phyloP scores from a whole-genome alignment of 2,113 vertebrate species.

The Entosphenus tridentatus region DNA sequence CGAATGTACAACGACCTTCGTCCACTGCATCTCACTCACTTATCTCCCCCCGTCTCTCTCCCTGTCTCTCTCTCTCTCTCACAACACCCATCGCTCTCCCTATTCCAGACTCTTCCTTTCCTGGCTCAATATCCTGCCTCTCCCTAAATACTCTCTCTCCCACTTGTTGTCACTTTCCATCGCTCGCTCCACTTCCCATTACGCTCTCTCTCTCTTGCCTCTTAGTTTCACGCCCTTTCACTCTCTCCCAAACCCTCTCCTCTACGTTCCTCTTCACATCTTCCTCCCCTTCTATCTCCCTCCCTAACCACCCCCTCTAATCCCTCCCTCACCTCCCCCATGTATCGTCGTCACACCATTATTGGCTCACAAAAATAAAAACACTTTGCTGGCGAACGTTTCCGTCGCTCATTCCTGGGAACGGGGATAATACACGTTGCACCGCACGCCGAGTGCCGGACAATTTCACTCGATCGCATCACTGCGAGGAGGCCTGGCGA shows the following conservation, averaged over 20 bases:
- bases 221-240: neutral
- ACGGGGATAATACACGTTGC: too few relatives aligned
- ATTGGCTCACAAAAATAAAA: too few relatives aligned
- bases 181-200: neutral
- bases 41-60: neutral
- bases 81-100: neutral
- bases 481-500: too few relatives aligned
- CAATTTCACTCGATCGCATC: too few relatives aligned
- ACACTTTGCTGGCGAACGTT: too few relatives aligned
- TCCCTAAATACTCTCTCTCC: neutral
- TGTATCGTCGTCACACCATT: neutral
- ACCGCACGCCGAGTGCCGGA: too few relatives aligned
- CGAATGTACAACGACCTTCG: conserved; percentile 7
- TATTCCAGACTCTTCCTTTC: neutral
- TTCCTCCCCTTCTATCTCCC: neutral
- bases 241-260: neutral
- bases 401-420: too few relatives aligned
- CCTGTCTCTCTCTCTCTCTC: conserved; percentile 2
- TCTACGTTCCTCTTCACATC: neutral
- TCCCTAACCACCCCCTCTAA: neutral
- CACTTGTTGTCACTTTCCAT: neutral
- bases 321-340: neutral
- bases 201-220: neutral
- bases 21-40: conserved; percentile 21
- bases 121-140: neutral